These are phyloP conservation scores for Diabrotica virgifera DNA, from an alignment of 1,140 invertebrate species.

Conservation along the genomic window DNA sequence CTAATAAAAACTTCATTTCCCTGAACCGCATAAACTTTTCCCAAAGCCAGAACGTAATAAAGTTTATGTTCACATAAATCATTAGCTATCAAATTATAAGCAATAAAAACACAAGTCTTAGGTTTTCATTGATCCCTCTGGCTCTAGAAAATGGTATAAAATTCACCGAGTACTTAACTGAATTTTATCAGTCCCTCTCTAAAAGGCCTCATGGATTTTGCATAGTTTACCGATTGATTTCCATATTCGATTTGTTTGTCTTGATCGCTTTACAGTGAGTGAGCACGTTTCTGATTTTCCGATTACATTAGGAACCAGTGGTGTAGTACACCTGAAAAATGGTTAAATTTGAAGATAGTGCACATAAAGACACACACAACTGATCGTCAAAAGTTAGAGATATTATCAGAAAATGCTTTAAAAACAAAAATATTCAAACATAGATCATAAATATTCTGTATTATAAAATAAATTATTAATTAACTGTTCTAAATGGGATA, in stretches of 20 bases:
- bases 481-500: too few species aligned
- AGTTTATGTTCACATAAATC: background rate
- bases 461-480: too few species aligned
- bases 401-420: too few species aligned
- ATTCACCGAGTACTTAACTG: background rate
- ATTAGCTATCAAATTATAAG: background rate
- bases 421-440: too few species aligned
- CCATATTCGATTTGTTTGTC: background rate
- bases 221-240: conserved; percentile 2
- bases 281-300: background rate
- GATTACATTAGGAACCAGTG: too few species aligned
- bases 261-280: background rate
- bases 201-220: background rate
- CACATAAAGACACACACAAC: too few species aligned
- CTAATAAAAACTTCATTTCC: too few species aligned
- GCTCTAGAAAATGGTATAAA: background rate
- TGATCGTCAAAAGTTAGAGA: too few species aligned
- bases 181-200: background rate
- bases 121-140: background rate
- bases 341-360: too few species aligned
- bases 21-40: too few species aligned
- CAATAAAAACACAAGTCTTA: background rate
- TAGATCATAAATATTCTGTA: too few species aligned
- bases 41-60: background rate
- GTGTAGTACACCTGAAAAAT: too few species aligned